Evolutionary conservation across 2,888 invertebrate species (phyloP).

Genomic region (Drosophila leonis): DNA sequence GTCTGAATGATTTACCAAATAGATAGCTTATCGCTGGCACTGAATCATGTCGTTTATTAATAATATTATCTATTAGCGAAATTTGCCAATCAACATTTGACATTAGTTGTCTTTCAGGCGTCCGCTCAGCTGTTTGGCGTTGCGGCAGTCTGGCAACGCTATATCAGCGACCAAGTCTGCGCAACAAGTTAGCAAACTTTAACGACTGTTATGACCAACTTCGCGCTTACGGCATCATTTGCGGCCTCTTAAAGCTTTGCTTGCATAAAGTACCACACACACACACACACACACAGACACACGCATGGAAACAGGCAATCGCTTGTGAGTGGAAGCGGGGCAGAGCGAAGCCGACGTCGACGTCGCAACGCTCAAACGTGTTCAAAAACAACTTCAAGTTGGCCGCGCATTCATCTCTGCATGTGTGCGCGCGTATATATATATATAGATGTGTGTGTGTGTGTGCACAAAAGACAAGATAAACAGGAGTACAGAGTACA

Average conservation of each 20-base stretch:
- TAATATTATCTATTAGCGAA: constrained; percentile 1
- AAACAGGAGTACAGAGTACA: constrained; percentile 51
- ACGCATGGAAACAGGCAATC: constrained; percentile 24
- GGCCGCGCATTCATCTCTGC: constrained; percentile 38
- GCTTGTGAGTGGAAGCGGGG: constrained; percentile 8
- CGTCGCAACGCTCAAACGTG: constrained; percentile 55
- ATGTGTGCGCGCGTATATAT: constrained; percentile 3
- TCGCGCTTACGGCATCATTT: constrained; percentile 73
- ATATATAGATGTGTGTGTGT: constrained; percentile 9
- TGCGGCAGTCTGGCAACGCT: constrained; percentile 61
- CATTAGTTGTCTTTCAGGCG: constrained; percentile 4
- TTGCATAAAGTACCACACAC: constrained; percentile 71
- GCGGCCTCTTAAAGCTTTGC: constrained; percentile 62
- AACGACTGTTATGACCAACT: constrained; percentile 77
- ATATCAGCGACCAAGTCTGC: constrained; percentile 51
- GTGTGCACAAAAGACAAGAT: constrained; percentile 56
- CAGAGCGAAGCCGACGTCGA: constrained; percentile 1
- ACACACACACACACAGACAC: constrained; percentile 22
- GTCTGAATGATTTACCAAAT: constrained; percentile 2
- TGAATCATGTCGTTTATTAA: constrained; percentile 17
- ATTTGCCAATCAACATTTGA: background rate
- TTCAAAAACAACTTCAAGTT: constrained; percentile 68
- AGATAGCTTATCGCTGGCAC: constrained; percentile 16
- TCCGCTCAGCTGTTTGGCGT: constrained; percentile 3
- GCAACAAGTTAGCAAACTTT: constrained; percentile 77